These are phyloP conservation scores for Drosophila flavopinicola DNA, from an alignment of 2,888 invertebrate species.

Conservation along the genomic window DNA sequence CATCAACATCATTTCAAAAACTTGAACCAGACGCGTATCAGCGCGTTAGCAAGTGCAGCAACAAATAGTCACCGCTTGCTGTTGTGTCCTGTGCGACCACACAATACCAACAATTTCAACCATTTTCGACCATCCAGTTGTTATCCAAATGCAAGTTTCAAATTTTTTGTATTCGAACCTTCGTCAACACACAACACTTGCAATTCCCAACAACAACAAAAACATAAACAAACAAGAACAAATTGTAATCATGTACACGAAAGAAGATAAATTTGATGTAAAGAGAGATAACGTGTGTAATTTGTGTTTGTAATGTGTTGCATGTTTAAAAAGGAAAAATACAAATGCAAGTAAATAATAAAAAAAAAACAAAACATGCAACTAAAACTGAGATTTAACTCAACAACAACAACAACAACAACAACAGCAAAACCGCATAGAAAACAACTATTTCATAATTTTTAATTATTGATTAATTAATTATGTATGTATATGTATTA, in stretches of 20 bases:
- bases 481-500: slow-evolving; percentile 67
- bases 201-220: slow-evolving; percentile 20
- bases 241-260: slow-evolving; percentile 51
- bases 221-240: slow-evolving; percentile 35
- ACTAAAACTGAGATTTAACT: slow-evolving; percentile 15
- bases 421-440: slow-evolving; percentile 18
- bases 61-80: slow-evolving; percentile 15
- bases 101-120: slow-evolving; percentile 10
- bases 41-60: slow-evolving; percentile 64
- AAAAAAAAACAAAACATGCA: slow-evolving; percentile 4
- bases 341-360: slow-evolving; percentile 32
- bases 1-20: slow-evolving; percentile 14
- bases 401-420: slow-evolving; percentile 27
- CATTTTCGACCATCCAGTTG: slow-evolving; percentile 18
- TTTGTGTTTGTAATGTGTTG: slow-evolving; percentile 69
- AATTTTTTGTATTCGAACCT: slow-evolving; percentile 33
- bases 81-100: slow-evolving; percentile 16
- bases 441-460: slow-evolving; percentile 64
- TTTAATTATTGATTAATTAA: slow-evolving; percentile 77
- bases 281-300: slow-evolving; percentile 50
- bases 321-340: slow-evolving; percentile 38
- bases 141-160: slow-evolving; percentile 41
- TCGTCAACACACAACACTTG: slow-evolving; percentile 19
- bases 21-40: slow-evolving; percentile 66
- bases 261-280: slow-evolving; percentile 59